phyloP scores from a whole-genome alignment of 2,797 vertebrate species.

The Pogonophryne albipinna region DNA sequence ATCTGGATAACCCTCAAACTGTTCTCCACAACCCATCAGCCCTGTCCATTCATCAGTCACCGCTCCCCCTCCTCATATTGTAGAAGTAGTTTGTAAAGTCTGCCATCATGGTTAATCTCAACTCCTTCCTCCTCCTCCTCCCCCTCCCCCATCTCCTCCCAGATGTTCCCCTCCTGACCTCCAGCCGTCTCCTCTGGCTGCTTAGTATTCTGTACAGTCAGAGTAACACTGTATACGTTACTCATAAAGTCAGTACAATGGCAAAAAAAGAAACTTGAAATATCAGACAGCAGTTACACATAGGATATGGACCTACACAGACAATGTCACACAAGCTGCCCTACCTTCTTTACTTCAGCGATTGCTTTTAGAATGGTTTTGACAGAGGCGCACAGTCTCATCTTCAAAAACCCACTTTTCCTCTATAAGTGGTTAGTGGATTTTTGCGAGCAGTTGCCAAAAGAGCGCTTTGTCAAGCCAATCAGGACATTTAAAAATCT shows the following conservation, averaged over 20 bases:
- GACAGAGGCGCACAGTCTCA: slow-evolving; percentile 35
- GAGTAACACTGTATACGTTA: slow-evolving; percentile 67
- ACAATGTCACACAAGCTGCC: slow-evolving; percentile 64
- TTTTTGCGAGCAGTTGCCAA: slow-evolving; percentile 63
- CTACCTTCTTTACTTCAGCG: slow-evolving; percentile 64
- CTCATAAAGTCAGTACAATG: slow-evolving; percentile 64
- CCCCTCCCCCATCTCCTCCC: slow-evolving; percentile 17
- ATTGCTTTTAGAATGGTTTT: slow-evolving; percentile 54
- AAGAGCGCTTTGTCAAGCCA: slow-evolving; percentile 65
- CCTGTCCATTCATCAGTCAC: slow-evolving; percentile 4
- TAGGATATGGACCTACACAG: slow-evolving; percentile 84
- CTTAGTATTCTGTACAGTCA: slow-evolving; percentile 74
- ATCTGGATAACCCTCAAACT: slow-evolving; percentile 44
- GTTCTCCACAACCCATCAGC: slow-evolving; percentile 26
- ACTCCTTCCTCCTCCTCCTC: slow-evolving; percentile 13
- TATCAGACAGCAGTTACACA: slow-evolving; percentile 63
- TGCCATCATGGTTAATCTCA: slow-evolving; percentile 35
- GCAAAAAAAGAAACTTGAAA: slow-evolving; percentile 71
- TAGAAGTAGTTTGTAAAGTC: slow-evolving; percentile 36
- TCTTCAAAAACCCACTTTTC: slow-evolving; percentile 18
- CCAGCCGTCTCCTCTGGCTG: slow-evolving; percentile 43
- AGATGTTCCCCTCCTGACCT: slow-evolving; percentile 36
- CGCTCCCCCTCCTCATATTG: slow-evolving; percentile 18
- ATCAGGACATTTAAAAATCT: slow-evolving; percentile 54
- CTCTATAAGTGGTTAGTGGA: slow-evolving; percentile 29